These are phyloP conservation scores for Acleris literana DNA, from an alignment of 2,888 invertebrate genomes.

Conservation along the genomic window DNA sequence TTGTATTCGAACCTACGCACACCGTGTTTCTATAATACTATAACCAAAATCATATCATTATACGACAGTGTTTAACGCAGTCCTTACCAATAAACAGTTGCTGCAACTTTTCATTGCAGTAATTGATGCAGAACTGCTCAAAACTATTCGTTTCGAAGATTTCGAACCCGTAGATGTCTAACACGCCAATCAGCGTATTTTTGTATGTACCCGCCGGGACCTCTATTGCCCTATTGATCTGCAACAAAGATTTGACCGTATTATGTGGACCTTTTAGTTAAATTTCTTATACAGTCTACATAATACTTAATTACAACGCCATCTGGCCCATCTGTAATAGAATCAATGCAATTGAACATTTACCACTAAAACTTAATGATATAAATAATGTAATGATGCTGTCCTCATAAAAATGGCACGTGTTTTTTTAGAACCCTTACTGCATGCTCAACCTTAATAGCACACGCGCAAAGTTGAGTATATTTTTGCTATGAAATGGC, in stretches of 20 bases:
- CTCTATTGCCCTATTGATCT: conserved; percentile 96
- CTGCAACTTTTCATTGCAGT: conserved; percentile 99
- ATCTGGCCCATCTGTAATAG: not conserved
- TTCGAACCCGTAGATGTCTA: conserved; percentile 99
- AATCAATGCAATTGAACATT: too few relatives aligned
- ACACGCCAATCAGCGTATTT: conserved; percentile 94
- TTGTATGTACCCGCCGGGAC: conserved; percentile 86
- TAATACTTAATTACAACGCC: not conserved
- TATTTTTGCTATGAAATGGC: too few relatives aligned
- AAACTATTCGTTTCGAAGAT: conserved; percentile 98
- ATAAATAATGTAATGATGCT: too few relatives aligned
- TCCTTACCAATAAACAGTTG: conserved; percentile 95
- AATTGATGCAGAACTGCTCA: conserved; percentile 99
- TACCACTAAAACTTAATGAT: too few relatives aligned
- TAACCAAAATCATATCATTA: too few relatives aligned
- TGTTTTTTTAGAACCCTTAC: too few relatives aligned
- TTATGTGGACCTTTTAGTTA: not conserved
- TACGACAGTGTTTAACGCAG: not conserved
- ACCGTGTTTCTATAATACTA: too few relatives aligned
- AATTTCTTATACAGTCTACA: too few relatives aligned
- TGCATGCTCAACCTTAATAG: too few relatives aligned
- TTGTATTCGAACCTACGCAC: not conserved
- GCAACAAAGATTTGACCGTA: conserved; percentile 43
- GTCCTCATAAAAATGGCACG: too few relatives aligned
- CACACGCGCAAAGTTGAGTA: too few relatives aligned